phyloP scores from a whole-genome alignment of 2,113 vertebrate species.

The Carollia perspicillata region DNA sequence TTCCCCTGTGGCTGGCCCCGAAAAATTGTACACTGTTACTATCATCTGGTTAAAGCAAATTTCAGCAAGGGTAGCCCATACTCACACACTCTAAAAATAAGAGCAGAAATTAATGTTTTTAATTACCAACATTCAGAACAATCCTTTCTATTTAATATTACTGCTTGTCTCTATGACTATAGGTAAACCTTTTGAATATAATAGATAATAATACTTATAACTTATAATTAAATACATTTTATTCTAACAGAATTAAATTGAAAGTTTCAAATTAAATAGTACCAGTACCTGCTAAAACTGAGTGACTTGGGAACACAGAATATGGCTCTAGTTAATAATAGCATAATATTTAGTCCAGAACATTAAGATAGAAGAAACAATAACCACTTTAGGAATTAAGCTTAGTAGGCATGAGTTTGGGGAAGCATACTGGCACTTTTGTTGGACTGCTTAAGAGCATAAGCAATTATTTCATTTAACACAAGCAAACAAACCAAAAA shows the following conservation, averaged over 20 bases:
- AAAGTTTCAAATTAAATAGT: conserved; percentile 46
- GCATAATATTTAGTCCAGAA: conserved; percentile 21
- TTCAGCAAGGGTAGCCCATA: background rate
- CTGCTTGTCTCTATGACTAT: conserved; percentile 20
- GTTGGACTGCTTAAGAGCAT: background rate
- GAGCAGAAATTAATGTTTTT: conserved; percentile 31
- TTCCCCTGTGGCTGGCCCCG: background rate
- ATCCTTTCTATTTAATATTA: background rate
- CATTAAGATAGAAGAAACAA: background rate
- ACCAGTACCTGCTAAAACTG: background rate
- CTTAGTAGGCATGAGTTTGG: background rate
- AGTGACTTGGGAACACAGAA: background rate
- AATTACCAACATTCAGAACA: background rate
- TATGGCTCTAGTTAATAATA: background rate
- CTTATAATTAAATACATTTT: conserved; percentile 52
- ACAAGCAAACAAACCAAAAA: background rate
- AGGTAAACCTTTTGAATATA: background rate
- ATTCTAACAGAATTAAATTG: conserved; percentile 27
- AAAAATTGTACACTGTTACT: background rate
- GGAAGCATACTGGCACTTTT: background rate
- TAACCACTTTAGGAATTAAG: background rate
- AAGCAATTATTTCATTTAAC: background rate
- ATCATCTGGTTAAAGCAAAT: background rate
- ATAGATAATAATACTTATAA: background rate
- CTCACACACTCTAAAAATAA: background rate